These are phyloP conservation scores for Hipparchia semele DNA, from an alignment of 2,888 invertebrate species.

Conservation along the genomic window DNA sequence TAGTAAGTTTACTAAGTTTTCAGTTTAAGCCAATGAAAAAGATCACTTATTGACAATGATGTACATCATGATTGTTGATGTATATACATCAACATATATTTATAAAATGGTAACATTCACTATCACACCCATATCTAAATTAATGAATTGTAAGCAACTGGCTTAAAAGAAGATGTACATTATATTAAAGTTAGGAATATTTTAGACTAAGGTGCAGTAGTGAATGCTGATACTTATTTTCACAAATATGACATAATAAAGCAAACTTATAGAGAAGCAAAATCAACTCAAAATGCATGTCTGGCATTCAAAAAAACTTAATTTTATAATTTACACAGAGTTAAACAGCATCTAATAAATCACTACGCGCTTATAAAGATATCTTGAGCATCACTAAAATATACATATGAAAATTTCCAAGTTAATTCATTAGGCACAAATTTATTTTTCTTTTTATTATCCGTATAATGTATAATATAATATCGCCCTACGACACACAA, in stretches of 20 bases:
- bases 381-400: slow-evolving; percentile 80
- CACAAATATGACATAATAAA: neutral
- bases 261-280: slow-evolving; percentile 44
- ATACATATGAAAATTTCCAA: slow-evolving; percentile 64
- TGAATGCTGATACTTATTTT: neutral
- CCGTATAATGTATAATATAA: slow-evolving; percentile 56
- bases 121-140: slow-evolving; percentile 20
- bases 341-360: slow-evolving; percentile 70
- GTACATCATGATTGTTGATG: slow-evolving; percentile 10
- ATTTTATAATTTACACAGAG: slow-evolving; percentile 55
- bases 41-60: neutral
- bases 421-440: slow-evolving; percentile 78
- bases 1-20: neutral
- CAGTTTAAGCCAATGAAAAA: neutral
- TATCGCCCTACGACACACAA: slow-evolving; percentile 71
- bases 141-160: slow-evolving; percentile 10
- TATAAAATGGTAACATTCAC: slow-evolving; percentile 6
- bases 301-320: slow-evolving; percentile 69
- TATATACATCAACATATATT: neutral
- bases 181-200: slow-evolving; percentile 1
- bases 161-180: neutral
- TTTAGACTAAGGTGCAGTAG: slow-evolving; percentile 1
- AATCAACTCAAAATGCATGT: slow-evolving; percentile 67
- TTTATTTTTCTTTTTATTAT: slow-evolving; percentile 57
- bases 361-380: slow-evolving; percentile 76